Percentiles rank a stretch among this genome's conserved stretches.
phyloP scores from a whole-genome alignment of 2,888 invertebrate genomes.

The Caenorhabditis doughertyi region DNA sequence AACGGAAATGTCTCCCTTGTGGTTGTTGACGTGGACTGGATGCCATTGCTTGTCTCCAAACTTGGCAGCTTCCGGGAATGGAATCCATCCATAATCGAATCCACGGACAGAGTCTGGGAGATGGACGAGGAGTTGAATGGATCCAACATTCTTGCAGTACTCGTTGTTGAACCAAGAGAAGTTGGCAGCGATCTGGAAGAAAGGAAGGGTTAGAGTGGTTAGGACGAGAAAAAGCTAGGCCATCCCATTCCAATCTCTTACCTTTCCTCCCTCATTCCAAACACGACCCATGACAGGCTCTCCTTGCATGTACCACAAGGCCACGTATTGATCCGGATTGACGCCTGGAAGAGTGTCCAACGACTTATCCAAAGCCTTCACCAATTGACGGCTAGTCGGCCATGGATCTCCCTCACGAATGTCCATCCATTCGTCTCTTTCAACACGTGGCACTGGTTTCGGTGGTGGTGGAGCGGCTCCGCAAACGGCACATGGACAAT shows the following conservation, averaged over 20 bases:
- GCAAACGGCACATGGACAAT: constrained; percentile 2
- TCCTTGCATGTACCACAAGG: constrained; percentile 19
- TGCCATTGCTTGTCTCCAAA: constrained; percentile 10
- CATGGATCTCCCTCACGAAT: constrained; percentile 19
- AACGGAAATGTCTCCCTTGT: constrained; percentile 22
- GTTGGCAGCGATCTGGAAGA: constrained; percentile 19
- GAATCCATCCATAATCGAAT: constrained; percentile 9
- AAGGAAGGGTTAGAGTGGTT: no score
- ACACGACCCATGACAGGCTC: constrained; percentile 21
- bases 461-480: constrained; percentile 15
- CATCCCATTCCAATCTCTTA: no score
- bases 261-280: constrained; percentile 15
- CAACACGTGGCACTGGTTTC: constrained; percentile 14
- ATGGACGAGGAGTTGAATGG: constrained; percentile 6
- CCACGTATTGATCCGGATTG: constrained; percentile 17
- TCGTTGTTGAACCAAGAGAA: constrained; percentile 24
- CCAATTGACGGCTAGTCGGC: constrained; percentile 10
- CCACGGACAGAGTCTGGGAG: constrained; percentile 3
- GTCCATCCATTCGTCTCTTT: constrained; percentile 11
- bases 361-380: constrained; percentile 7
- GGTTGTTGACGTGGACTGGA: constrained; percentile 13
- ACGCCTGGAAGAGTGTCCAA: constrained; percentile 13
- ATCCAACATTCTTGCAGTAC: constrained; percentile 16
- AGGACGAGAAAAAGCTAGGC: background rate
- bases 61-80: constrained; percentile 1